Base-by-base conservation (phyloP, 2,888 invertebrate species). In the Sabellastarte sp. region DNA sequence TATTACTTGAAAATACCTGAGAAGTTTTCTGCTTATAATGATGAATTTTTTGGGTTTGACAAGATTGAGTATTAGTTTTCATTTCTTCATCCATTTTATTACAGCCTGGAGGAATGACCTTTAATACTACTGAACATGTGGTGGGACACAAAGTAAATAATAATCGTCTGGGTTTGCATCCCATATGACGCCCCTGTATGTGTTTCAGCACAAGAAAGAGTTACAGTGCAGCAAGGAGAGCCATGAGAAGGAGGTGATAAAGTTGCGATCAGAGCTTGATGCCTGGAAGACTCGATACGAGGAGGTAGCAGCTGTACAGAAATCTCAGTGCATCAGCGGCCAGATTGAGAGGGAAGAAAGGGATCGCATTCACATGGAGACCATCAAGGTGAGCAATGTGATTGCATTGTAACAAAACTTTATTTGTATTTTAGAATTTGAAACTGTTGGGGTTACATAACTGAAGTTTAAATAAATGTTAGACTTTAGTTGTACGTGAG, bases 361-460 rank as follows among this genome's bases (percentile, higher is more conserved):
- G 60, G 74, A 74, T 52, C 75, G 77, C 31, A 72, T 73, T 29
- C 80, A 80, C 65, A 65, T 75, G 55, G 76, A 80, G 60, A 78
- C 80, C 10, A 72, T 80, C 53, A 76, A 76, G 73, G 80, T 80
- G 4, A n/a, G 32, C n/a, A n/a, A n/a, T n/a, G n/a, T n/a, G n/a
- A n/a, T n/a, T n/a, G n/a, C n/a, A n/a, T n/a, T n/a, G n/a, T n/a
- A n/a, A n/a, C n/a, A n/a, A n/a, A n/a, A n/a, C n/a, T n/a, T n/a
- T n/a, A n/a, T n/a, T n/a, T n/a, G n/a, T n/a, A n/a, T n/a, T n/a
- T n/a, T n/a, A n/a, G n/a, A n/a, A n/a, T n/a, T n/a, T n/a, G n/a
- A n/a, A n/a, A n/a, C n/a, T n/a, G n/a, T n/a, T n/a, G n/a, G n/a
- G n/a, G n/a, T n/a, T n/a, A n/a, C n/a, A n/a, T n/a, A n/a, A n/a